phyloP scores from a whole-genome alignment of 2,888 invertebrate genomes.

The Teleiodes luculella region DNA sequence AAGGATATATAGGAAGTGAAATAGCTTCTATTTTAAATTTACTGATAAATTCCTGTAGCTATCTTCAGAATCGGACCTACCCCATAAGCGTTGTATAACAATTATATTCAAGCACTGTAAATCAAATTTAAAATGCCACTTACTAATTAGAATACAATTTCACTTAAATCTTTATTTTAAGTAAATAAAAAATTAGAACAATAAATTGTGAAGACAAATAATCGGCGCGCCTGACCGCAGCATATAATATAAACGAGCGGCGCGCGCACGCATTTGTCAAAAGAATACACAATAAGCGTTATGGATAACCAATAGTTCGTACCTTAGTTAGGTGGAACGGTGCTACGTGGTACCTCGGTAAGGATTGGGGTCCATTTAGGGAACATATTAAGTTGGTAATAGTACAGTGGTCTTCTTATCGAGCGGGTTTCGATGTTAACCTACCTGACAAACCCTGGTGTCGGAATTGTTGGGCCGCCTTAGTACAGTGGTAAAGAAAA shows the following conservation, averaged over 20 bases:
- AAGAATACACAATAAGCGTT: constrained; percentile 69
- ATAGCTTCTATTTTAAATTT: too few relatives aligned
- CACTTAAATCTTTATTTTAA: neutral
- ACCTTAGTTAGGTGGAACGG: constrained; percentile 64
- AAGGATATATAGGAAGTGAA: too few relatives aligned
- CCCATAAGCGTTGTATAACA: too few relatives aligned
- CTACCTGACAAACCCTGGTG: too few relatives aligned
- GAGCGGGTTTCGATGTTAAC: too few relatives aligned
- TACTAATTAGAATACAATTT: neutral
- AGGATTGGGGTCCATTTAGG: constrained; percentile 34
- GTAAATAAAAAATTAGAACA: constrained; percentile 34
- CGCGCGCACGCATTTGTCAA: constrained; percentile 63
- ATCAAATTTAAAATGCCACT: neutral
- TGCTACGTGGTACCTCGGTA: constrained; percentile 33
- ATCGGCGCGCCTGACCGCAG: constrained; percentile 34
- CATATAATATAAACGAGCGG: constrained; percentile 58
- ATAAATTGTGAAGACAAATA: constrained; percentile 46
- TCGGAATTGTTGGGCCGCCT: too few relatives aligned
- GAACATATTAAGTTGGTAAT: neutral
- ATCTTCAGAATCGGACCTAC: too few relatives aligned
- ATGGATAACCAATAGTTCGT: constrained; percentile 73
- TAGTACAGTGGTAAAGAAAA: too few relatives aligned
- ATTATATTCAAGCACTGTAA: neutral
- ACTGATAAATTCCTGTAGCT: too few relatives aligned
- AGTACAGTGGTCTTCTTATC: too few relatives aligned